These are phyloP conservation scores for Geothlypis trichas DNA, from an alignment of 2,113 vertebrate species.

Conservation along the genomic window DNA sequence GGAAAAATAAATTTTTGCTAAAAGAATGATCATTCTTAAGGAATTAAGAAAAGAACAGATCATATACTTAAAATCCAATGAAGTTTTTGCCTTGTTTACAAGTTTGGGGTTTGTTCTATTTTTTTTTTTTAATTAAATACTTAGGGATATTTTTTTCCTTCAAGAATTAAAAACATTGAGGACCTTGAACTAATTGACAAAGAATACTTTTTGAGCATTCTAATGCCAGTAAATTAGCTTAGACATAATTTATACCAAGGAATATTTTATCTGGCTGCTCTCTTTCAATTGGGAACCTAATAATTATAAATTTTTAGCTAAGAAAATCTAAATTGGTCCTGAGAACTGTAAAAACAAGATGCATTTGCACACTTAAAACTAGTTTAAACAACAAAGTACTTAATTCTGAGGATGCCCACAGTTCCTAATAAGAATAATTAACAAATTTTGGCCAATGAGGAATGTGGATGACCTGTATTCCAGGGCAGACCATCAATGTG, in stretches of 20 bases:
- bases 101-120: not conserved
- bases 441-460: not conserved
- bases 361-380: not conserved
- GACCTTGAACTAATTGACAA: not conserved
- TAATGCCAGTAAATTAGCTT: not conserved
- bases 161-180: not conserved
- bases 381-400: not conserved
- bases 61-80: not conserved
- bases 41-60: not conserved
- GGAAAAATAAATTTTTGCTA: not conserved
- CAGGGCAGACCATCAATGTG: not conserved
- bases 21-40: not conserved
- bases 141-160: not conserved
- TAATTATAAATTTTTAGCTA: not conserved
- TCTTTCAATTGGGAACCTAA: not conserved
- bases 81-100: not conserved
- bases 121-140: not conserved
- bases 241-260: rapidly evolving
- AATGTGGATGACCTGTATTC: not conserved
- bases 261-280: not conserved
- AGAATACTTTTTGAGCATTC: not conserved
- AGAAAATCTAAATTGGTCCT: not conserved
- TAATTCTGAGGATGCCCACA: not conserved
- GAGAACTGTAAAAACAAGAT: not conserved
- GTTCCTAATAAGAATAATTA: not conserved